phyloP scores from a whole-genome alignment of 2,888 invertebrate genomes.

The Meloe dianella region DNA sequence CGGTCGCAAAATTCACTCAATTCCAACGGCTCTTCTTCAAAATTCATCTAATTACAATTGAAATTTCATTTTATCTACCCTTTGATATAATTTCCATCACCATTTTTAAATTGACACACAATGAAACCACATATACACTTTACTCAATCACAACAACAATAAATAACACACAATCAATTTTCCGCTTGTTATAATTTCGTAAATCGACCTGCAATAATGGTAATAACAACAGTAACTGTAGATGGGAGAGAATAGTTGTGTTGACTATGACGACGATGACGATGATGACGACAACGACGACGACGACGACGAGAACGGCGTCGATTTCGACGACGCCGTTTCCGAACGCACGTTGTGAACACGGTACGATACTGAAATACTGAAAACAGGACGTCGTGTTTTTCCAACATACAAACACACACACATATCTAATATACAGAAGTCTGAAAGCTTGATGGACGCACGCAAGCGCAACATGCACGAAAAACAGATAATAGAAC shows the following conservation, averaged over 20 bases:
- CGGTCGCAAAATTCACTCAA: slow-evolving; percentile 21
- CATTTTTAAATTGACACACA: background rate
- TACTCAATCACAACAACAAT: no score
- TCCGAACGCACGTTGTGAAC: slow-evolving; percentile 1
- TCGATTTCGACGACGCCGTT: slow-evolving; percentile 4
- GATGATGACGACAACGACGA: background rate
- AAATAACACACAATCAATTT: background rate
- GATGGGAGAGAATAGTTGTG: background rate
- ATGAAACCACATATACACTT: background rate
- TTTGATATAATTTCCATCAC: background rate
- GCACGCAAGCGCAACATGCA: slow-evolving; percentile 11
- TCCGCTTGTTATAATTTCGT: background rate
- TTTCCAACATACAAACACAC: background rate
- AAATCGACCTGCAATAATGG: background rate
- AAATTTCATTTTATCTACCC: background rate
- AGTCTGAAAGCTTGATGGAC: slow-evolving; percentile 11
- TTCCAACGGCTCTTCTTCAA: background rate
- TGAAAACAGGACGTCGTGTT: slow-evolving; percentile 11
- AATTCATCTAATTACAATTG: background rate
- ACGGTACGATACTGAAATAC: slow-evolving; percentile 11
- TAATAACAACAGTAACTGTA: background rate
- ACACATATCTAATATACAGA: background rate
- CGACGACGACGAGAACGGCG: background rate
- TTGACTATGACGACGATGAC: background rate
- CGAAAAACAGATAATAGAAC: slow-evolving; percentile 3